Evolutionary conservation across 2,797 vertebrate genomes (phyloP).

Genomic region (Lepidocolaptes lacrymiger): DNA sequence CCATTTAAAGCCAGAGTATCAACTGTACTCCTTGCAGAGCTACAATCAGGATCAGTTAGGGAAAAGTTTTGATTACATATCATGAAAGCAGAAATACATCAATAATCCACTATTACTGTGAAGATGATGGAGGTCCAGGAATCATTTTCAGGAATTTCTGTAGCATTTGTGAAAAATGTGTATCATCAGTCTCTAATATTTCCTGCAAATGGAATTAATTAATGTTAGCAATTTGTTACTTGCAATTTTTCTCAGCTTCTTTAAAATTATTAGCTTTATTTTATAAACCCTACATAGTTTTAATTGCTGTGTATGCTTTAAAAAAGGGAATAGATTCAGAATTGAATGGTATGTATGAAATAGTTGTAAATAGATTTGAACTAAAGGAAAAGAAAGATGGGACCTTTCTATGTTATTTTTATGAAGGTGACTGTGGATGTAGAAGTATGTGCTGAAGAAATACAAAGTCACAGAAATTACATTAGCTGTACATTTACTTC

Average conservation of each 20-base stretch:
- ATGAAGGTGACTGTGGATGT: not conserved
- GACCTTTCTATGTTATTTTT: not conserved
- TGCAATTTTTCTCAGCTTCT: not conserved
- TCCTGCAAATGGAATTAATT: not conserved
- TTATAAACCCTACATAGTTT: not conserved
- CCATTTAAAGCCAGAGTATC: not conserved
- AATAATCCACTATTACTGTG: not conserved
- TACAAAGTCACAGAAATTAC: not conserved
- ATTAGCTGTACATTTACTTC: not conserved
- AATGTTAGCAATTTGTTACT: not conserved
- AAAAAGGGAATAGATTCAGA: not conserved
- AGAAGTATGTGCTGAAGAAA: not conserved
- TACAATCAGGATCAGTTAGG: not conserved
- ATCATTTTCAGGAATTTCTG: conserved; percentile 1
- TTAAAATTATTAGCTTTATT: not conserved
- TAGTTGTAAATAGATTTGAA: not conserved
- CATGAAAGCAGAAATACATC: not conserved
- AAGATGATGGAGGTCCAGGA: not conserved
- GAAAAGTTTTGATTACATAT: not conserved
- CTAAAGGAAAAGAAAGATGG: not conserved
- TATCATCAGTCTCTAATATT: not conserved
- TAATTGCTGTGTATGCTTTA: not conserved
- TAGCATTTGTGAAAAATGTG: not conserved
- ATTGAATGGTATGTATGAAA: not conserved
- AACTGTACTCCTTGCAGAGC: not conserved